Base-by-base conservation (phyloP, 2,888 invertebrate genomes). In the Torymus tubicola region DNA sequence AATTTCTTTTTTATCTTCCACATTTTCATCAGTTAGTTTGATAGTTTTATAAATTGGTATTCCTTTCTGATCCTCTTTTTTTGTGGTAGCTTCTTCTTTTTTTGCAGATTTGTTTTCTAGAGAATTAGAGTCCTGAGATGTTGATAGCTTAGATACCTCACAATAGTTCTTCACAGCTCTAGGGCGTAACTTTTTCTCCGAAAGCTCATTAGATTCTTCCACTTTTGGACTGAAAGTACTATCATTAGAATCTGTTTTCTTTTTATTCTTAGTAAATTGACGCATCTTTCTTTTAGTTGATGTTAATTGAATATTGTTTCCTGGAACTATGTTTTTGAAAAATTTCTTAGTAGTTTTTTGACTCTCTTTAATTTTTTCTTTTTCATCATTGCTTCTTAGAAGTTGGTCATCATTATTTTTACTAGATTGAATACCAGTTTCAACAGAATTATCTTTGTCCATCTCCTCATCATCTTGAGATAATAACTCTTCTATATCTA, bases 11-110 rank as follows among this genome's bases (percentile, higher is more conserved):
- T 77, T 75, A 14, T 69, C 31, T 11, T 82, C 63, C 11, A 74
- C 14, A 21, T 71, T 72, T 11, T 83, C 81, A 65, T 83, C 64
- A 8, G 78, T 58, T 21, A 63, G 16, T 24, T 53, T 57, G 0
- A 83, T 13, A n/a, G 65, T 69, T 69, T 81, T 81, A 21, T 84
- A 84, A n/a, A 84, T 76, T 16, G 84, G 84, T 16, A 72, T 18
- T 53, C 52, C 55, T 55, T 77, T 70, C 16, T n/a, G 18, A 74
- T 80, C 58, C 31, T 69, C 13, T 13, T 58, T 16, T 8, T 42
- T 8, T 42, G 10, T 42, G 2, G 5, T 0, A 42, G 8, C 0
- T 60, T 80, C 74, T 52, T 74, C 21, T 8, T 11, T 42, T 8
- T 42, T 42, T 42, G 8, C 10, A 42, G 42, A 1, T 42, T 81